Conservation (phyloP, 2,888 invertebrate genomes). For the Julus scandinavius region DNA sequence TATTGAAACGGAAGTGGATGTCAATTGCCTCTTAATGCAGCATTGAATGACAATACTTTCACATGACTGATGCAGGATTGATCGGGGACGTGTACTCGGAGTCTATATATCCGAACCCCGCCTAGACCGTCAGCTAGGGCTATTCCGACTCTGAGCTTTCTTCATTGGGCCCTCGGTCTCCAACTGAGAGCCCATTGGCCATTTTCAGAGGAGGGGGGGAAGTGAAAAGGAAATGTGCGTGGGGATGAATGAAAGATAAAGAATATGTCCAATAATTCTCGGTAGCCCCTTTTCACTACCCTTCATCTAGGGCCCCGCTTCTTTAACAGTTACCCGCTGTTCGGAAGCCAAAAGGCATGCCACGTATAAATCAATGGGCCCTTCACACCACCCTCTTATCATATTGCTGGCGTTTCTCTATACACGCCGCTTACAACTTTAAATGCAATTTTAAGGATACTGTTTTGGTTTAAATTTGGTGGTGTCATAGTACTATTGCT, state of each 20-base stretch:
- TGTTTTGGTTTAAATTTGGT: no score
- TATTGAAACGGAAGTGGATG: conserved; percentile 43
- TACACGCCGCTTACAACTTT: background rate
- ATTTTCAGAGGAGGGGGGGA: conserved; percentile 28
- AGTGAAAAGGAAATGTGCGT: conserved; percentile 14
- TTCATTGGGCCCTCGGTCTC: background rate
- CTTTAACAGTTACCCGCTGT: conserved; percentile 48
- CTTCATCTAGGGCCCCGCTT: background rate
- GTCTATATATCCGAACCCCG: conserved; percentile 10
- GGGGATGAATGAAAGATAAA: conserved; percentile 35
- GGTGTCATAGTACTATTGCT: no score
- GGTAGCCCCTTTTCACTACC: conserved; percentile 41
- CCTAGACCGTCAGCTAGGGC: conserved; percentile 17
- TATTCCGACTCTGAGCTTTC: background rate
- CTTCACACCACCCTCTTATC: conserved; percentile 19
- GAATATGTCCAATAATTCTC: conserved; percentile 51
- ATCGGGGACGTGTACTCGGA: background rate
- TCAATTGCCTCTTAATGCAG: conserved; percentile 51
- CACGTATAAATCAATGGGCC: conserved; percentile 40
- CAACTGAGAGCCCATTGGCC: conserved; percentile 7
- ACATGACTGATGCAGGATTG: conserved; percentile 36
- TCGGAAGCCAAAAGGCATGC: conserved; percentile 33
- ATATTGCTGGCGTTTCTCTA: conserved; percentile 16
- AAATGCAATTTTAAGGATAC: no score
- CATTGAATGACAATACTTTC: conserved; percentile 46